Percentiles rank a stretch among this genome's conserved stretches.
Conservation (phyloP, 2,797 vertebrate species). For the Epinephelus malabaricus region DNA sequence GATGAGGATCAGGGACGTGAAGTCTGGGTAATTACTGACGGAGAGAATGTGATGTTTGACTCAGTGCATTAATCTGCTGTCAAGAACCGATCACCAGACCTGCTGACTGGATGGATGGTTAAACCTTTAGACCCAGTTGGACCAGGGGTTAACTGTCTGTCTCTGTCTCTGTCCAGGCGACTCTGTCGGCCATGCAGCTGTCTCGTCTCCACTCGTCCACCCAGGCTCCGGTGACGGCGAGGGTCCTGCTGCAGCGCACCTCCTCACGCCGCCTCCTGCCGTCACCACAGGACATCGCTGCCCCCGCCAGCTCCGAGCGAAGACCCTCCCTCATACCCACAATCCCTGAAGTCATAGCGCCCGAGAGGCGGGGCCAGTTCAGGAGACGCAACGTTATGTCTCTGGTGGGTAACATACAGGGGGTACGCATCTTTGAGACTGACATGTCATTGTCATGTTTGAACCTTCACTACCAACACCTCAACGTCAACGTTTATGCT, state of each 20-base stretch:
- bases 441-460: too few species aligned
- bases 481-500: too few species aligned
- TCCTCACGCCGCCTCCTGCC: conserved; percentile 79
- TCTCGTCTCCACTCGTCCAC: conserved; percentile 80
- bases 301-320: conserved; percentile 58
- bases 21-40: conserved; percentile 12
- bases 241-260: conserved; percentile 81
- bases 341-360: conserved; percentile 83
- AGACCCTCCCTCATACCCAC: conserved; percentile 76
- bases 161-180: conserved; percentile 71
- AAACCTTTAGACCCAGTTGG: neutral
- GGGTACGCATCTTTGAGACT: too few species aligned
- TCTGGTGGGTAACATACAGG: conserved; percentile 75
- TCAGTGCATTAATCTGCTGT: neutral
- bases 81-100: neutral
- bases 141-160: neutral
- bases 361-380: conserved; percentile 83
- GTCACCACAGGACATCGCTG: conserved; percentile 63
- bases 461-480: too few species aligned
- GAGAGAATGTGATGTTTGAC: neutral
- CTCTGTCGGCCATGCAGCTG: conserved; percentile 86
- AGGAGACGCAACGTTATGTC: conserved; percentile 89
- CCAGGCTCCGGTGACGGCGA: conserved; percentile 80
- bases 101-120: too few species aligned
- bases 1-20: conserved; percentile 13